Base-by-base conservation (phyloP, 2,888 invertebrate species). In the Myathropa florea region DNA sequence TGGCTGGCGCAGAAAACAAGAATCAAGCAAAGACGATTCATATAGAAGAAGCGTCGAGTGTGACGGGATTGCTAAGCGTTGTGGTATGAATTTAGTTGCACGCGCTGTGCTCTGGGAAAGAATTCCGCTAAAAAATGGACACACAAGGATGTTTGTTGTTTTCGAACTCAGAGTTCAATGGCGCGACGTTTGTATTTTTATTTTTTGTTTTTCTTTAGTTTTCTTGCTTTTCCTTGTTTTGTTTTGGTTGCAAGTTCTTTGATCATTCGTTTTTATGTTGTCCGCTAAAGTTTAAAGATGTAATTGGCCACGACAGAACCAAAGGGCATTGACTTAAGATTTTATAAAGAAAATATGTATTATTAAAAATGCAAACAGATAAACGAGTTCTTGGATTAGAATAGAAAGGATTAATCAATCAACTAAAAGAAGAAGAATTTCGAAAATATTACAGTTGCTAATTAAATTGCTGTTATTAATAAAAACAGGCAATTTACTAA, bases 131-230 rank as follows among this genome's bases (percentile, higher is more conserved):
- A 64, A 14, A 76, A 55, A 77, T 33, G 59, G 61, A 77, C 72
- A 76, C 72, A 82, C 82, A 85, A 85, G 82, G 85, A 85, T 85
- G 82, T 85, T 81, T 81, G 81, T 82, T 85, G 72, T 85, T 82
- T 82, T 85, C 28, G 57, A 82, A 82, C 63, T 59, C 53, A 84
- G 72, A 30, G 72, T 77, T 77, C 82, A 73, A 57, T 26, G 77
- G 64, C 85, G 85, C 77, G 76, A 67, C 76, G 71, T 71, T n/a
- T 75, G 71, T 18, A 64, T 28, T 70, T 73, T 70, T 79, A 64
- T 46, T 55, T 61, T 39, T 30, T 72, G 2, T 28, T 61, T 46
- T 12, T 64, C 36, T 24, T 24, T 24, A 57, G 24, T 30, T 63
- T 63, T 70, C 70, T 61, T 55, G 46, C 26, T n/a, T 63, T 23